Base-by-base conservation (phyloP, 2,888 invertebrate genomes). In the Luffia ferchaultella region DNA sequence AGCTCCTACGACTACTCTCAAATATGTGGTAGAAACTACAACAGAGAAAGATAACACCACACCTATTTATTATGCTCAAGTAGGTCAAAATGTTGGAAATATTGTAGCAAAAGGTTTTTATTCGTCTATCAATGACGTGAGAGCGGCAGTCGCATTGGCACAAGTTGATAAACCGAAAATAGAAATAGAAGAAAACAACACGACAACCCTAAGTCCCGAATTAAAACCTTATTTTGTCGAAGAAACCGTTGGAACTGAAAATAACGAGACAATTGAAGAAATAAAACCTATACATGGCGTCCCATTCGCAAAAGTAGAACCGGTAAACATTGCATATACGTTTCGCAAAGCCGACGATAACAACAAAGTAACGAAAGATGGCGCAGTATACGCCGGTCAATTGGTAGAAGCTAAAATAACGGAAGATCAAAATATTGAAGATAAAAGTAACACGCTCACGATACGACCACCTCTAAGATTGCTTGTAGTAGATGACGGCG, bases 51-150 rank as follows among this genome's bases (percentile, higher is more conserved):
- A 66, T 43, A 73, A 67, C 30, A 67, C 71, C 17, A 73, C 76
- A 12, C 77, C 85, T 0, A 71, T 85, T 43, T 86, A 84, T 54
- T 85, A 84, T 50, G 75, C 82, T 5, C 85, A 85, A 61, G 68
- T 84, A 0, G 77, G 77, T 16, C 76, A 73, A 63, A 74, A 68
- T 45, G 68, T 76, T 2, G 76, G 73, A 0, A 69, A 67, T 55
- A 66, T 70, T 42, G 65, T 77, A 42, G 74, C 79, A 1, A 74
- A 72, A 55, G 77, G 76, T 1, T 78, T 86, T 57, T 90, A 87
- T 58, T 83, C 89, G 1, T 86, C 88, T 0, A 69, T 90, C 20
- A 88, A 89, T 15, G 89, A 86, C 55, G 85, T 87, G 18, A 86
- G 89, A 65, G 86, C 87, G 0, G 88, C 88, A 12, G 88, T 88